Percentiles rank a stretch among this genome's conserved stretches.
Evolutionary conservation across 2,888 invertebrate genomes (phyloP).

Genomic region (Netelia melanura): DNA sequence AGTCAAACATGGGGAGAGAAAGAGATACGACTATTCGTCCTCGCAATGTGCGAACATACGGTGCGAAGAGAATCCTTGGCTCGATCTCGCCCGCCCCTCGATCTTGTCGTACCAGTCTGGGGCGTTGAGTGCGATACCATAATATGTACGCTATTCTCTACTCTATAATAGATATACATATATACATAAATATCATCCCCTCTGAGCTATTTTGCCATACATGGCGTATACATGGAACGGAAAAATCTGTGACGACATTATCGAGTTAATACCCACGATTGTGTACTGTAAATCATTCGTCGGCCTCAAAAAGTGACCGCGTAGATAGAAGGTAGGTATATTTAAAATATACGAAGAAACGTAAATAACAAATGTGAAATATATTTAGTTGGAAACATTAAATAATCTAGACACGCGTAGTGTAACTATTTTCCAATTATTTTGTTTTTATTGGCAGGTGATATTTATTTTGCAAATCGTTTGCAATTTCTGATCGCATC

Average conservation of each 20-base stretch:
- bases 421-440: no score
- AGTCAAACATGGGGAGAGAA: background rate
- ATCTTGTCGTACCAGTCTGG: background rate
- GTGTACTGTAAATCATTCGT: constrained; percentile 13
- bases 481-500: no score
- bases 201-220: constrained; percentile 4
- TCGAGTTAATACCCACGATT: constrained; percentile 61
- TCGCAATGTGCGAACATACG: constrained; percentile 81
- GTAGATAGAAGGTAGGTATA: no score
- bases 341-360: no score
- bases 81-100: constrained; percentile 50
- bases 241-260: constrained; percentile 65
- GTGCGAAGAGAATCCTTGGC: constrained; percentile 69
- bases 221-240: background rate
- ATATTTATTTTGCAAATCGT: no score
- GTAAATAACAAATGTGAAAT: no score
- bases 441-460: no score
- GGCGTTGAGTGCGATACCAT: background rate
- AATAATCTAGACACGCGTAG: no score
- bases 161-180: background rate
- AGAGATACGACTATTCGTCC: background rate
- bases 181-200: constrained; percentile 10
- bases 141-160: background rate
- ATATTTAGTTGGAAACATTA: no score
- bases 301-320: constrained; percentile 4